A percentile compares a stretch with the other conserved stretches of the same genome.
Conservation (phyloP, 53 echinoderm and acorn worm species). For the Echinarachnius parma region DNA sequence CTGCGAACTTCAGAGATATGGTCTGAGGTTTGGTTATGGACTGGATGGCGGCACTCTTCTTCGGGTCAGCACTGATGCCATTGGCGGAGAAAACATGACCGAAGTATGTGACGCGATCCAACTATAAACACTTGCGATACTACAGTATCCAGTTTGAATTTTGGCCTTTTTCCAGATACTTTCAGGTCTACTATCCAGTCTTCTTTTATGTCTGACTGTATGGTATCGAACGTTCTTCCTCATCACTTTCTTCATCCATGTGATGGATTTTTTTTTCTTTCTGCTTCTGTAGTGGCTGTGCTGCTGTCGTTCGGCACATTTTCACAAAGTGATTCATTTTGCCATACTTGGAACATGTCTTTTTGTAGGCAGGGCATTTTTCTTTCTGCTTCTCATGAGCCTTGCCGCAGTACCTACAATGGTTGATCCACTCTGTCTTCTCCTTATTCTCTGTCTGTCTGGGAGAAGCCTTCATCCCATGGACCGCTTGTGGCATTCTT, state of each 20-base stretch:
- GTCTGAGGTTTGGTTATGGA: constrained; percentile 34
- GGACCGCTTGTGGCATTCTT: too few species aligned
- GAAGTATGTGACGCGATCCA: constrained; percentile 38
- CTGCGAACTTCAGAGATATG: constrained; percentile 40
- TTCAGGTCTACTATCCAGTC: constrained; percentile 17
- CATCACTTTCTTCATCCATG: background rate
- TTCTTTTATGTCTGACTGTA: background rate
- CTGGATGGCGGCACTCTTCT: constrained; percentile 47
- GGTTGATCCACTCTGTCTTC: too few species aligned
- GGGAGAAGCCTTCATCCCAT: too few species aligned
- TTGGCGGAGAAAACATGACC: constrained; percentile 51
- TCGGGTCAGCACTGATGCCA: constrained; percentile 43
- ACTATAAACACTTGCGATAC: too few species aligned
- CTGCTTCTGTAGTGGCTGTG: background rate
- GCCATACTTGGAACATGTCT: constrained; percentile 20
- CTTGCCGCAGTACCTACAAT: constrained; percentile 7
- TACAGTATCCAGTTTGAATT: constrained; percentile 46
- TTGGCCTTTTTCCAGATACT: background rate
- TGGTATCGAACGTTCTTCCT: background rate
- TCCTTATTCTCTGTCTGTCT: too few species aligned
- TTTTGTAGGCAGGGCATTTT: constrained; percentile 16
- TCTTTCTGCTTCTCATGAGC: background rate
- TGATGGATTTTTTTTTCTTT: background rate
- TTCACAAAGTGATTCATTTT: constrained; percentile 4
- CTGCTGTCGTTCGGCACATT: background rate